Conservation (phyloP, 2,888 invertebrate species). For the Ormyrus pomaceus region DNA sequence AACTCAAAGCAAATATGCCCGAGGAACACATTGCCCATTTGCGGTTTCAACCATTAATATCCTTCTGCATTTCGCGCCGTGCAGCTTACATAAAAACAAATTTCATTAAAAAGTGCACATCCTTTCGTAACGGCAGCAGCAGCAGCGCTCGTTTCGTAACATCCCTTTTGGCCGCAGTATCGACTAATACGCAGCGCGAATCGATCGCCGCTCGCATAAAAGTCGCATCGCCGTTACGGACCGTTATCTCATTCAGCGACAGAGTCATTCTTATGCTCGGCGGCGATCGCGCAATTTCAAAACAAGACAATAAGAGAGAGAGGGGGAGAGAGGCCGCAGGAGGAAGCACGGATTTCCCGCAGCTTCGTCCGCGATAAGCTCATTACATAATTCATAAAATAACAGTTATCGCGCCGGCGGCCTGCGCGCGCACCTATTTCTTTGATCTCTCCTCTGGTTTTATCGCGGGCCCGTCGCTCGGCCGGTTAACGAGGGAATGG, state of each 20-base stretch:
- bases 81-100: no score
- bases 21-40: no score
- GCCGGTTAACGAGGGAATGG: background rate
- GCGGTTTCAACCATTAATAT: no score
- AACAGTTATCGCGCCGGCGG: slow-evolving; percentile 23
- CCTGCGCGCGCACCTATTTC: slow-evolving; percentile 1
- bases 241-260: slow-evolving; percentile 37
- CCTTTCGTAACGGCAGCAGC: no score
- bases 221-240: slow-evolving; percentile 33
- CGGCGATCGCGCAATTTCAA: background rate
- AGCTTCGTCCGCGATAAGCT: slow-evolving; percentile 4
- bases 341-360: slow-evolving; percentile 29
- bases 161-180: background rate
- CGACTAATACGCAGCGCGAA: slow-evolving; percentile 22
- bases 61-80: no score
- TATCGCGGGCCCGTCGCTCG: background rate
- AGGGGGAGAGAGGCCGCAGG: background rate
- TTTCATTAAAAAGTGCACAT: no score
- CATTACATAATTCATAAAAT: slow-evolving; percentile 39
- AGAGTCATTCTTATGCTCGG: slow-evolving; percentile 16
- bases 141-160: background rate
- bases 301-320: slow-evolving; percentile 6
- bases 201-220: slow-evolving; percentile 30
- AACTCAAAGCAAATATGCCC: no score
- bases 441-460: slow-evolving; percentile 4